A percentile compares a stretch with the other conserved stretches of the same genome.
These are phyloP conservation scores for Gisinianus flammeolus DNA, from an alignment of 2,888 invertebrate genomes.

Conservation along the genomic window DNA sequence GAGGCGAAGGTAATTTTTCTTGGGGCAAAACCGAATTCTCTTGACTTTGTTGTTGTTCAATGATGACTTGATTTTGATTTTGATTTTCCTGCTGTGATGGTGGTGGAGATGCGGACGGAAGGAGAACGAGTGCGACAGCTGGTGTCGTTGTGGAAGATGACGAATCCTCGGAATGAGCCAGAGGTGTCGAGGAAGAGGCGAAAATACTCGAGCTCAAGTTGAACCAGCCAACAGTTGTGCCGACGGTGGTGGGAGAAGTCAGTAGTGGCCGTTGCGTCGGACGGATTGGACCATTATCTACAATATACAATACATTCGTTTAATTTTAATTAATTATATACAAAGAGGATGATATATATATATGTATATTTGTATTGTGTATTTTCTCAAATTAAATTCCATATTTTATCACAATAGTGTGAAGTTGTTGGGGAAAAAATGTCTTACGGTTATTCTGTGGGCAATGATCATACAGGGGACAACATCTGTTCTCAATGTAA, in stretches of 20 bases:
- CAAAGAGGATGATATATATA: too few relatives aligned
- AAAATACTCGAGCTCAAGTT: conserved; percentile 37
- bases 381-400: not conserved
- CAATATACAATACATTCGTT: not conserved
- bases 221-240: conserved; percentile 39
- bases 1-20: conserved; percentile 15
- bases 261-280: conserved; percentile 31
- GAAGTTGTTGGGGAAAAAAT: not conserved
- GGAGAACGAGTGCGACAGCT: not conserved
- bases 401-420: too few relatives aligned
- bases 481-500: conserved; percentile 76
- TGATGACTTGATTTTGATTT: not conserved
- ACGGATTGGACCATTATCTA: conserved; percentile 42
- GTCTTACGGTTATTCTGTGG: conserved; percentile 64
- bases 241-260: conserved; percentile 25
- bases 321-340: not conserved
- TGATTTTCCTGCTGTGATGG: not conserved
- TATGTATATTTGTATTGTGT: not conserved
- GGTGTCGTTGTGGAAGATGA: not conserved
- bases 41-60: not conserved
- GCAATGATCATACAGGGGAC: conserved; percentile 82
- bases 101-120: not conserved
- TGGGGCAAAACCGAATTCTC: not conserved
- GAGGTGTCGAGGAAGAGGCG: conserved; percentile 8
- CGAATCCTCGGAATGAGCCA: not conserved